Evolutionary conservation across 1,140 invertebrate species (phyloP), one percentile per base, ranked within the genome.

Genomic region (Calliopsis andreniformis): DNA sequence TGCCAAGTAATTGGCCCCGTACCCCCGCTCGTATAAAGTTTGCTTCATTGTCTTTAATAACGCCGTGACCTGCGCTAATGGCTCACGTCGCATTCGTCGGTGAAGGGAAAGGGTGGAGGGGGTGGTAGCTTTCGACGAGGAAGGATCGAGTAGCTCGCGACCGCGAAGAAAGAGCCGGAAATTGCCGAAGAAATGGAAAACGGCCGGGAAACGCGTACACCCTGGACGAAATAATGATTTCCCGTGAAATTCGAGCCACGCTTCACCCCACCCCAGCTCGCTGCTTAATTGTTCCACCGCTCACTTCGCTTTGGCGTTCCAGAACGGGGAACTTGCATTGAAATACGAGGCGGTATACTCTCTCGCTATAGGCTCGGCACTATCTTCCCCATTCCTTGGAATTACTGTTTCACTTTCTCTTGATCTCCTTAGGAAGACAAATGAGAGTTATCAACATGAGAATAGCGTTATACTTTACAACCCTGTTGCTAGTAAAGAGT

Each of bases 21-120:
- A 83, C 79, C 80, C 73, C 79, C 58, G 68, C 83, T 86, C 87
- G 89, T 90, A 90, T 90, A 92, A 91, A 91, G 86, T 91, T 91
- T 91, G 90, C 90, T 91, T 91, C 89, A 92, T 92, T 92, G 90
- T 92, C 90, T 92, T 91, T 91, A 91, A 92, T 92, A 92, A 92
- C 89, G 85, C 82, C 88, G 86, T 91, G 90, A 91, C 89, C 90
- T 86, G 87, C 86, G 86, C 88, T 91, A 91, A 92, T 90, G 87
- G 86, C 87, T 87, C 87, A 85, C 86, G 86, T 88, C 82, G 80
- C 84, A 87, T 87, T 89, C 79, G 85, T 82, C 55, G 66, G 39
- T 7, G 10, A 8, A 1, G 43, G 61, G 39, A 62, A 56, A 51
- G 70, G 67, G 68, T 67, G n/a, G 39, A 43, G 42, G 39, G 49